Evolutionary conservation across 2,888 invertebrate species (phyloP), one percentile per base, ranked within the genome.

Genomic region (Colostygia pectinataria): DNA sequence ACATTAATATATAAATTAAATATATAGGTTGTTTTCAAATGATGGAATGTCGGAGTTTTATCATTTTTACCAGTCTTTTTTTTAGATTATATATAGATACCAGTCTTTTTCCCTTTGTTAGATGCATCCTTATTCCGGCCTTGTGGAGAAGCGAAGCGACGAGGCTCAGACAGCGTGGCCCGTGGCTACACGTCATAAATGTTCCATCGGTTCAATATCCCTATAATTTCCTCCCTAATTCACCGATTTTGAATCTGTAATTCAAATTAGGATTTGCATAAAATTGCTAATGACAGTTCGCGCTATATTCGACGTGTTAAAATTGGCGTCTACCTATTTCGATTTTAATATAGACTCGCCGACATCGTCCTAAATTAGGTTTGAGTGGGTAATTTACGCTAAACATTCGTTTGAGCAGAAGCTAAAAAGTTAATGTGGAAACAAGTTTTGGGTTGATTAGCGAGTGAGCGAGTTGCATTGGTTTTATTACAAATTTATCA

Each of bases 211-310:
- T 78, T 59, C 68, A 49, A 69, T 68, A 71, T 76, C 80, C 81
- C 85, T 85, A 77, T 85, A 85, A 85, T 86, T 82, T 85, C 50
- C 76, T 67, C 77, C 77, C 82, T 82, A 82, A 83, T 82, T 81
- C 80, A 67, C 73, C 77, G 80, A 80, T 77, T 83, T 78, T 74
- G 74, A 80, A 77, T 71, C 77, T 73, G 77, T 77, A 80, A 80
- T 83, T 77, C 80, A 75, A 79, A 79, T 84, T 80, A 72, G 73
- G 80, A 85, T 86, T 85, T 85, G 86, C 86, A 87, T 86, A 84
- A 84, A 85, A 83, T 83, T 81, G 81, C 77, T 86, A 83, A 86
- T 83, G 79, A 76, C 79, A 79, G 79, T 76, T 79, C 79, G 77
- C 76, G 77, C 72, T 73, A 75, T 76, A 74, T 80, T 74, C 75